Evolutionary conservation across 2,888 invertebrate genomes (phyloP).

Genomic region (Ennomos quercinarius): DNA sequence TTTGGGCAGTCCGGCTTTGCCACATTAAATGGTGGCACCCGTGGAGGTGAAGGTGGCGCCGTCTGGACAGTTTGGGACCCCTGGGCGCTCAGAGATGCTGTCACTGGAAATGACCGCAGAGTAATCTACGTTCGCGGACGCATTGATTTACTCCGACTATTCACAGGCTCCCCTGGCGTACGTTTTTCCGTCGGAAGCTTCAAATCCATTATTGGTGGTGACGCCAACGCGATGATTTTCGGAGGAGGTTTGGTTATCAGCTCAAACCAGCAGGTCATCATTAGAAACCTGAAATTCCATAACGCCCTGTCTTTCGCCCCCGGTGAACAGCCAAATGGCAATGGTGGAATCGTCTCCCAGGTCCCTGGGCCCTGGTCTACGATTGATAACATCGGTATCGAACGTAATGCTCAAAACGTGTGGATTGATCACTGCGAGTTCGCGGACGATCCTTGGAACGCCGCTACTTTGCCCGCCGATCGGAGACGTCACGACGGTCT

Average conservation of each 20-base stretch:
- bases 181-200: slow-evolving; percentile 9
- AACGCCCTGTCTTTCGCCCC: slow-evolving; percentile 19
- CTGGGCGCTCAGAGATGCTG: slow-evolving; percentile 23
- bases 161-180: slow-evolving; percentile 23
- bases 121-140: slow-evolving; percentile 16
- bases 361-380: slow-evolving; percentile 10
- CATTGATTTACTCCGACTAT: slow-evolving; percentile 17
- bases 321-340: slow-evolving; percentile 23
- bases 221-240: slow-evolving; percentile 25
- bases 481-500: too few species aligned
- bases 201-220: slow-evolving; percentile 20
- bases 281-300: slow-evolving; percentile 27
- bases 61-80: slow-evolving; percentile 27
- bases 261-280: slow-evolving; percentile 17
- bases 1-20: slow-evolving; percentile 12
- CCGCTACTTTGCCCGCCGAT: too few species aligned
- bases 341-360: slow-evolving; percentile 18
- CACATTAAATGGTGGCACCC: slow-evolving; percentile 5
- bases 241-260: slow-evolving; percentile 25
- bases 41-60: slow-evolving; percentile 18
- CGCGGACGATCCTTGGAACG: too few species aligned
- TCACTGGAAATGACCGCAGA: slow-evolving; percentile 5
- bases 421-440: too few species aligned
- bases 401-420: background rate
- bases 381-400: slow-evolving; percentile 14